phyloP scores from a whole-genome alignment of 2,113 vertebrate genomes.

The Gnathonemus echidnorhynchus region DNA sequence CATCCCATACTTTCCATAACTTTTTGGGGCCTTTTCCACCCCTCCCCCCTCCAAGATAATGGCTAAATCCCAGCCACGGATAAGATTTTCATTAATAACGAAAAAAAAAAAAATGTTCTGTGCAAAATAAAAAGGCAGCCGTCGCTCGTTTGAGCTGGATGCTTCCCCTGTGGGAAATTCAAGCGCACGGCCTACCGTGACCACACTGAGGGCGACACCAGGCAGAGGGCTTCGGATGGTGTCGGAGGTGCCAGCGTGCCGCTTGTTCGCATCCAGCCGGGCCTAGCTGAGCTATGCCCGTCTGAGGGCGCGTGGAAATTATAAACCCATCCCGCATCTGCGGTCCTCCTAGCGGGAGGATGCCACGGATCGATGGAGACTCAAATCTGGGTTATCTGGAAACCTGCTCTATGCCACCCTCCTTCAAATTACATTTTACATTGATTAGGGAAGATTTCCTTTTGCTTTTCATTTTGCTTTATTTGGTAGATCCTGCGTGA shows the following conservation, averaged over 20 bases:
- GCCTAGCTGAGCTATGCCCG: conserved; percentile 32
- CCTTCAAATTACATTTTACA: not conserved
- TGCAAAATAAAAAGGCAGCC: conserved; percentile 34
- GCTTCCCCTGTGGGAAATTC: conserved; percentile 32
- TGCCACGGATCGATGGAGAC: not conserved
- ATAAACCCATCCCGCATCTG: conserved; percentile 28
- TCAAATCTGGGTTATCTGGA: conserved; percentile 11
- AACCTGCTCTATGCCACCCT: not conserved
- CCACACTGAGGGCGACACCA: conserved; percentile 23
- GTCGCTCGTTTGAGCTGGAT: conserved; percentile 36
- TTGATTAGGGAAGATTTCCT: not conserved
- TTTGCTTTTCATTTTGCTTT: not conserved
- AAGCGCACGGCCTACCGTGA: conserved; percentile 30
- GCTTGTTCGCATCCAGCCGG: conserved; percentile 28
- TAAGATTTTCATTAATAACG: conserved; percentile 23
- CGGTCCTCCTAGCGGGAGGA: not conserved
- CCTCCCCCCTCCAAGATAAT: not conserved
- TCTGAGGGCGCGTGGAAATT: conserved; percentile 29
- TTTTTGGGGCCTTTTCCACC: not conserved
- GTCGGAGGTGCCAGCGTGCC: conserved; percentile 22
- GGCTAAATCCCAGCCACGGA: conserved; percentile 32
- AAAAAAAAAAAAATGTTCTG: conserved; percentile 36
- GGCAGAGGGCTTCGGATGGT: conserved; percentile 27
- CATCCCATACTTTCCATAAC: conserved; percentile 20
- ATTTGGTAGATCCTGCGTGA: not conserved